These are phyloP conservation scores for Euwallacea similis DNA, from an alignment of 1,140 invertebrate genomes.

Conservation along the genomic window DNA sequence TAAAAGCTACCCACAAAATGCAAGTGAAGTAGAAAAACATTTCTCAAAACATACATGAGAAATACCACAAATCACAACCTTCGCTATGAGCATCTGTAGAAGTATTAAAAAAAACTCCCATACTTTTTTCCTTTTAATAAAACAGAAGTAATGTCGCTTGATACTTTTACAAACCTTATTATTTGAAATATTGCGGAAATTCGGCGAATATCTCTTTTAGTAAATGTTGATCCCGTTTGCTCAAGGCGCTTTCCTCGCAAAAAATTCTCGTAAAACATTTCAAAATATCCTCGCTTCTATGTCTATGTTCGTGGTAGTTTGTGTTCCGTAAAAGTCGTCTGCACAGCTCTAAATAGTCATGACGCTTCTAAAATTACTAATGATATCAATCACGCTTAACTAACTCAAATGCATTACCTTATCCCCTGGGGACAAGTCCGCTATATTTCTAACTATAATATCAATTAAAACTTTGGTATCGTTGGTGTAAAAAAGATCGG, in stretches of 20 bases:
- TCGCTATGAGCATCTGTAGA: too few species aligned
- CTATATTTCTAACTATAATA: conserved; percentile 84
- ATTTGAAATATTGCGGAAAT: conserved; percentile 81
- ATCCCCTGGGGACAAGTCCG: conserved; percentile 86
- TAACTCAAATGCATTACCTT: conserved; percentile 60
- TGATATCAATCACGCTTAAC: not conserved
- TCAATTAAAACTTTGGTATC: conserved; percentile 91
- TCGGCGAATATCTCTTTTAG: conserved; percentile 79
- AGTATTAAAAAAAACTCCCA: too few species aligned
- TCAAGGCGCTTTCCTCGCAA: conserved; percentile 74
- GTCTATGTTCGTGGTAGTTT: conserved; percentile 72
- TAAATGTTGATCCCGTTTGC: conserved; percentile 72
- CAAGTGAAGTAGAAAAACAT: too few species aligned
- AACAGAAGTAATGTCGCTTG: too few species aligned
- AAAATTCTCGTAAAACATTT: conserved; percentile 83
- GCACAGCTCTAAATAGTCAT: conserved; percentile 75
- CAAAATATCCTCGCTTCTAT: conserved; percentile 74
- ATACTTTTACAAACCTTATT: conserved; percentile 6
- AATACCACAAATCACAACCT: too few species aligned
- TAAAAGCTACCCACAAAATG: too few species aligned
- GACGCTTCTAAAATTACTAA: conserved; percentile 59
- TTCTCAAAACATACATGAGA: too few species aligned
- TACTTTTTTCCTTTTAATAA: too few species aligned
- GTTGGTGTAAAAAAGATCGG: conserved; percentile 88
- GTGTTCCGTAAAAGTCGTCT: conserved; percentile 75